Evolutionary conservation across 2,113 vertebrate species (phyloP), one percentile per base, ranked within the genome.

Genomic region (Nettapus auritus): DNA sequence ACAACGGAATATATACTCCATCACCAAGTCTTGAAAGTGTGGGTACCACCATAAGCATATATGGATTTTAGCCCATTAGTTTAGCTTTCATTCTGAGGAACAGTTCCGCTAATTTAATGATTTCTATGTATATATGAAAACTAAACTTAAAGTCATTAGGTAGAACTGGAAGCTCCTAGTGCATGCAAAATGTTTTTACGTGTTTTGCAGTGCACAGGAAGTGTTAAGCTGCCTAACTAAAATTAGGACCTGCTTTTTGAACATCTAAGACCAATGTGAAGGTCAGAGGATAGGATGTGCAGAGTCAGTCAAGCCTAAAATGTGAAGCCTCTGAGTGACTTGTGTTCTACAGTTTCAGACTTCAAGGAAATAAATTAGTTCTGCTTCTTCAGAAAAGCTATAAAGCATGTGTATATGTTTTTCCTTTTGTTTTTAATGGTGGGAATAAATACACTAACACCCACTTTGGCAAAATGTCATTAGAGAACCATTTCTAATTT

Each of bases 391-490:
- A 60, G 42, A 59, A 75, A 52, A 87, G 15, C 53, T 75, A 8
- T 42, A 44, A 68, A 75, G 34, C 29, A 8, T 71, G 15, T 11
- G 13, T 21, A 16, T 75, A 84, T 53, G 57, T 70, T 82, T 89
- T 59, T 42, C 31, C 53, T 84, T 78, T 88, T 68, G 6, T 33
- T 88, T 78, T 87, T 82, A 52, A 71, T 76, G 52, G 44, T 22
- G 44, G n/a, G 22, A 90, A 71, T 86, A 90, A 64, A 79, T 78
- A 88, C 69, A 26, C 20, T 71, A 81, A 82, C 66, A 56, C 20
- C 38, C 75, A 64, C 57, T 92, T 66, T 69, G 77, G 57, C 66
- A 87, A 94, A 92, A 94, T 82, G 89, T 91, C 44, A 7, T 94
- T 85, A 91, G 67, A 53, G 31, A 89, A 66, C 81, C 3, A 1